phyloP scores from a whole-genome alignment of 2,113 vertebrate genomes.

The Cyanocitta stelleri region DNA sequence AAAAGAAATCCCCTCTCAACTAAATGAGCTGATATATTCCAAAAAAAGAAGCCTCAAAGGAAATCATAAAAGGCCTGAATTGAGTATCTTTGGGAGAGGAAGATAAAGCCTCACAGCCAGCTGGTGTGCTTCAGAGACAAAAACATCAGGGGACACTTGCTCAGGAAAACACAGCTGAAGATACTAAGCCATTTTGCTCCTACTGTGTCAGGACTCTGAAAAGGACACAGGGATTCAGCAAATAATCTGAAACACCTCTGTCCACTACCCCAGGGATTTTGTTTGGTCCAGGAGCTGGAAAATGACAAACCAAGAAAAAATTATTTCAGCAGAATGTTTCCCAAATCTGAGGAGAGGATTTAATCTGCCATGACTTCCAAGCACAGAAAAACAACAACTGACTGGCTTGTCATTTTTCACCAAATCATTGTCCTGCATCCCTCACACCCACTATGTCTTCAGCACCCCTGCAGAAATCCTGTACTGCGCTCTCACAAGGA shows the following conservation, averaged over 20 bases:
- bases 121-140: neutral
- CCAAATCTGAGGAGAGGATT: neutral
- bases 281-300: neutral
- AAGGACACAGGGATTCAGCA: neutral
- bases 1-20: neutral
- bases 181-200: neutral
- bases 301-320: neutral
- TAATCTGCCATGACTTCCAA: neutral
- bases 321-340: neutral
- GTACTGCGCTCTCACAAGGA: rapidly evolving
- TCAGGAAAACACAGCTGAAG: neutral
- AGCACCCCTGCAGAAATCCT: neutral
- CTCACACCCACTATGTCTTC: neutral
- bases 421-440: neutral
- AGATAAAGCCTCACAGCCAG: neutral
- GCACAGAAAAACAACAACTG: neutral
- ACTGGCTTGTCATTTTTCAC: neutral
- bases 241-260: neutral
- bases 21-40: neutral
- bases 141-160: neutral
- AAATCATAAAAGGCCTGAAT: neutral
- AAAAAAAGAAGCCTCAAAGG: neutral
- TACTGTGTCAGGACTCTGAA: neutral
- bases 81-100: rapidly evolving
- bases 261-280: neutral